Base-by-base conservation (phyloP, 1,140 invertebrate species). In the Cheumatopsyche charites region DNA sequence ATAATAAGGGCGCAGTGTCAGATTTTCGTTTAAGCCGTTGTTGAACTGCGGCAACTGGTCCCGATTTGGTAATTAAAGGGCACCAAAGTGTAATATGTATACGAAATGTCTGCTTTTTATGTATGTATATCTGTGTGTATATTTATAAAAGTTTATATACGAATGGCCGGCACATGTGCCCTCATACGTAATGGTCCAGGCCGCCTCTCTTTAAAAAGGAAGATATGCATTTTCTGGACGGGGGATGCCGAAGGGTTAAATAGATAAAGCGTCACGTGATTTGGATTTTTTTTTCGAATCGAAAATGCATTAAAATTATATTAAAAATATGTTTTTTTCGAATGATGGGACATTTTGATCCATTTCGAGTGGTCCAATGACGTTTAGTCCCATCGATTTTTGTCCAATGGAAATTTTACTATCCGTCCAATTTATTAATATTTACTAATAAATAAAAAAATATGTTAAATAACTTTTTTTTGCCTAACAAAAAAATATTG, bases 211-310 rank as follows among this genome's bases (percentile, higher is more conserved):
- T 75, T 72, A 75, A 75, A 75, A 75, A 73, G 62, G 66, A 75
- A 75, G 74, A 75, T 73, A 75, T 75, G 74, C 74, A 75, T 75
- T 75, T 75, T 75, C 68, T 68, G 66, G 15, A 15, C n/a, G 67
- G 74, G 68, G 62, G 45, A 62, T 42, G 58, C 45, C 45, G 70
- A 68, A 75, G 72, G 74, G 74, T 75, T 71, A 75, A 75, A 11
- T 19, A 45, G 52, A 5, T 43, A 65, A 26, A 68, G 13, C 55
- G 23, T 65, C 55, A 61, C 62, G 19, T 70, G 17, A 62, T 25
- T 62, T n/a, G 12, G 41, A 47, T 47, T 13, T 47, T 47, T 47
- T 58, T 58, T 63, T 42, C 62, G 12, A 63, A 36, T 26, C 17
- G 3, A 13, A 23, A 23, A 58, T 9, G 12, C 12, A 42, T 42